These are phyloP conservation scores for Pocillopora verrucosa DNA, from an alignment of 64 coral and sea anemone genomes.

Conservation along the genomic window DNA sequence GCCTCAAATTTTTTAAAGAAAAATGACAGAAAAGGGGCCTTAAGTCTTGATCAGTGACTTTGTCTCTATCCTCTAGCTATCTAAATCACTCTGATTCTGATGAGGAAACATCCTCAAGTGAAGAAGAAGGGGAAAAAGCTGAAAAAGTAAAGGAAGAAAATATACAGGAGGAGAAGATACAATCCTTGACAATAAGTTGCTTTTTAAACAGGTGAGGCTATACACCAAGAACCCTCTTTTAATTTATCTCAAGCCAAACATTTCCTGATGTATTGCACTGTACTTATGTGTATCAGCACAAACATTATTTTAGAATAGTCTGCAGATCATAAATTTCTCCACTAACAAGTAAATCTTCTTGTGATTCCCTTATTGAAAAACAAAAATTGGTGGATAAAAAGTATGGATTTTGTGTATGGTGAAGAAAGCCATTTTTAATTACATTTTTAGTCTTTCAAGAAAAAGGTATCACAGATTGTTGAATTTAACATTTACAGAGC, in stretches of 20 bases:
- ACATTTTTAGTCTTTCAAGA: background rate
- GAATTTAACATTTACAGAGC: constrained; percentile 57
- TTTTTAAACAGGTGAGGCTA: constrained; percentile 73
- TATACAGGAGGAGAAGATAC: constrained; percentile 39
- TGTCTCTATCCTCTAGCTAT: constrained; percentile 19
- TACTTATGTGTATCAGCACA: too few relatives aligned
- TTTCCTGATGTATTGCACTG: background rate
- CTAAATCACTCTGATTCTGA: constrained; percentile 49
- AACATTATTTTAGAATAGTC: too few relatives aligned
- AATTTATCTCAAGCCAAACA: background rate
- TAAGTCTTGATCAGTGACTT: too few relatives aligned
- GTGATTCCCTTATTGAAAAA: too few relatives aligned
- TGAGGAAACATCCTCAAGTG: constrained; percentile 24
- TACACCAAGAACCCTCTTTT: too few relatives aligned
- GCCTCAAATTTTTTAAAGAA: background rate
- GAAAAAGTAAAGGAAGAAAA: constrained; percentile 37
- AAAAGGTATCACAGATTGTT: background rate
- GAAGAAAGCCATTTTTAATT: background rate
- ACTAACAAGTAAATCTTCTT: background rate
- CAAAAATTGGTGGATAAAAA: too few relatives aligned
- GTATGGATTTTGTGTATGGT: background rate
- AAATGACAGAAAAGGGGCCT: background rate
- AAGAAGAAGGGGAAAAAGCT: constrained; percentile 51
- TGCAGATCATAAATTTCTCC: too few relatives aligned
- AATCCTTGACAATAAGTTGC: constrained; percentile 71